Evolutionary conservation across 2,888 invertebrate genomes (phyloP).

Genomic region (Pantelozetes paolii): DNA sequence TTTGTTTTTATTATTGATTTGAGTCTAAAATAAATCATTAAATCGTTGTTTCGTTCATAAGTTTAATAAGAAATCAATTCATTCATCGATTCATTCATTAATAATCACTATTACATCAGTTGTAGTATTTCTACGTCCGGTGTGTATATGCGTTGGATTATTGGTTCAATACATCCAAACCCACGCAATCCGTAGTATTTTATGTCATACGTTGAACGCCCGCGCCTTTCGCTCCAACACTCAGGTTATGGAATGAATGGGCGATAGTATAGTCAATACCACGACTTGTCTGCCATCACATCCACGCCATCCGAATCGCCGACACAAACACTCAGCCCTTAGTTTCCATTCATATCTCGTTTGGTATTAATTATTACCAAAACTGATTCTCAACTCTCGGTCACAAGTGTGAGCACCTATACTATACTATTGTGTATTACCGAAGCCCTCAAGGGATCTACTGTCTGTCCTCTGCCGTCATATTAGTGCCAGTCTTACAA

Average conservation of each 20-base stretch:
- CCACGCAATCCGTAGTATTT: constrained; percentile 35
- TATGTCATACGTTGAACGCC: constrained; percentile 30
- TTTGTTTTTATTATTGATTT: neutral
- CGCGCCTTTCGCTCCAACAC: constrained; percentile 12
- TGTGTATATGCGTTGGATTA: constrained; percentile 27
- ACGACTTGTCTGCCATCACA: constrained; percentile 8
- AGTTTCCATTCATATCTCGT: neutral
- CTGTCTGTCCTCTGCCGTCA: neutral
- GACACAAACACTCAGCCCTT: constrained; percentile 17
- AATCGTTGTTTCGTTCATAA: neutral
- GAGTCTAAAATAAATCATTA: neutral
- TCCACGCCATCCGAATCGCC: constrained; percentile 26
- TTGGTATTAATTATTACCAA: neutral
- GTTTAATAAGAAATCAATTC: neutral
- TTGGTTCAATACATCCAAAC: constrained; percentile 28
- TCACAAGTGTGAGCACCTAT: neutral
- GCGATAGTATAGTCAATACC: constrained; percentile 17
- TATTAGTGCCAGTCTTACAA: neutral
- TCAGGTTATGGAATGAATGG: constrained; percentile 13
- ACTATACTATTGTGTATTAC: neutral
- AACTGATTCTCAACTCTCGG: too few species aligned
- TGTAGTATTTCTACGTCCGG: constrained; percentile 25
- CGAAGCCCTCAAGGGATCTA: neutral
- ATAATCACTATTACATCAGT: constrained; percentile 19
- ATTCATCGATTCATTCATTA: constrained; percentile 24